These are phyloP conservation scores for Tetragnatha versicolor DNA, from an alignment of 1,140 invertebrate species.

Conservation along the genomic window DNA sequence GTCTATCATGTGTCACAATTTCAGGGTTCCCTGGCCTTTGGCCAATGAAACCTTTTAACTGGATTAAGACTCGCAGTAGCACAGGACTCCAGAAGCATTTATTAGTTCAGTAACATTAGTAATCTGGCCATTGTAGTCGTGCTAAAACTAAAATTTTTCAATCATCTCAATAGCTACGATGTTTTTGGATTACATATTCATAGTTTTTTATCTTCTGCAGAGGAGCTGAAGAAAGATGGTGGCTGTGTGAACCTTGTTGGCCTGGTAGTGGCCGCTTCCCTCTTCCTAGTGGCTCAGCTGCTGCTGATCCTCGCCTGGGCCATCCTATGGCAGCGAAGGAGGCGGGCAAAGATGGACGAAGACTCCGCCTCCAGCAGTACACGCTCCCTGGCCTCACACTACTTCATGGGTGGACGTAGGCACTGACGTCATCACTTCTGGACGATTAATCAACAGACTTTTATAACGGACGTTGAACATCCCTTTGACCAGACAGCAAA, in stretches of 20 bases:
- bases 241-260: slow-evolving; percentile 79
- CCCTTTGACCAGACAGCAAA: too few species aligned
- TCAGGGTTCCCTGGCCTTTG: too few species aligned
- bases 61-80: too few species aligned
- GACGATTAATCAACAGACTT: too few species aligned
- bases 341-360: slow-evolving; percentile 58
- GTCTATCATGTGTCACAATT: too few species aligned
- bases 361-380: slow-evolving; percentile 17
- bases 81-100: too few species aligned
- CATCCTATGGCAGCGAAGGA: slow-evolving; percentile 79
- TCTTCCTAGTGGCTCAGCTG: slow-evolving; percentile 82
- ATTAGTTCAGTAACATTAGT: background rate
- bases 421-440: background rate
- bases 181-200: background rate
- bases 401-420: slow-evolving; percentile 33
- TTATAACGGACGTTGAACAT: too few species aligned
- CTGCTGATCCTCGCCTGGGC: slow-evolving; percentile 83
- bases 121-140: background rate
- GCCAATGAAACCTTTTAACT: too few species aligned
- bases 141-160: too few species aligned
- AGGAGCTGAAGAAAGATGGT: slow-evolving; percentile 31
- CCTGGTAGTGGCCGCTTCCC: slow-evolving; percentile 79
- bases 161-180: background rate
- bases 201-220: background rate
- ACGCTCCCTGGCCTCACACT: slow-evolving; percentile 21